Evolutionary conservation across 2,797 vertebrate genomes (phyloP), one percentile per base, ranked within the genome.

Genomic region (Fistularia tabacaria): DNA sequence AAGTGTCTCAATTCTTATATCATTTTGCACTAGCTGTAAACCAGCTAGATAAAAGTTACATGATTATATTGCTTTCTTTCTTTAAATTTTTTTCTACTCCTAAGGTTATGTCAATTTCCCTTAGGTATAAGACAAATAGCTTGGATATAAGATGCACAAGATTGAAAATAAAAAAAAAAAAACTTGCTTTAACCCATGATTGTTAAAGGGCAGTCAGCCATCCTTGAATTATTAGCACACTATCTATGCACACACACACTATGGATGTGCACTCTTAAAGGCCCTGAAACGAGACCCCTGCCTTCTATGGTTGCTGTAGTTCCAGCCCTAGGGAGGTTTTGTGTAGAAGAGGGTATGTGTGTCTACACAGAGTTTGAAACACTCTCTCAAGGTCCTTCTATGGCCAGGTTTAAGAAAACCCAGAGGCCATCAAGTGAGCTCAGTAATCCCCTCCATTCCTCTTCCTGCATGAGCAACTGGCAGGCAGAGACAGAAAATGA

Each of bases 231-330:
- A 53, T 56, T 47, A 72, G 14, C 11, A 37, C 51, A 39, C 46
- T 53, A 43, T 73, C 46, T 49, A 59, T 54, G 39, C 66, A 47
- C 62, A 46, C 49, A 57, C 49, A 43, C 46, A 13, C 45, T 47
- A 48, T 50, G 54, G 69, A 74, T 14, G 59, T 66, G 71, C 64
- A 69, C 14, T 38, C 57, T 59, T 59, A 10, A 38, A 57, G 72
- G 62, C 62, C 75, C 48, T 62, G 61, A 54, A 50, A 57, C 48
- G 51, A 68, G 81, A 81, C 77, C 72, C 76, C 76, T 68, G 59
- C 89, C 89, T 87, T 90, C 82, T 91, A 89, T 86, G 87, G 89
- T 46, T 69, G 64, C 58, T 61, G 59, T 66, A 74, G 71, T 50
- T 70, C 54, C 38, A 48, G 46, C 46, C 65, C 61, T 71, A 39